A percentile compares a stretch with the other conserved stretches of the same genome.
phyloP scores from a whole-genome alignment of 2,888 invertebrate species.

The Eupeodes luniger region DNA sequence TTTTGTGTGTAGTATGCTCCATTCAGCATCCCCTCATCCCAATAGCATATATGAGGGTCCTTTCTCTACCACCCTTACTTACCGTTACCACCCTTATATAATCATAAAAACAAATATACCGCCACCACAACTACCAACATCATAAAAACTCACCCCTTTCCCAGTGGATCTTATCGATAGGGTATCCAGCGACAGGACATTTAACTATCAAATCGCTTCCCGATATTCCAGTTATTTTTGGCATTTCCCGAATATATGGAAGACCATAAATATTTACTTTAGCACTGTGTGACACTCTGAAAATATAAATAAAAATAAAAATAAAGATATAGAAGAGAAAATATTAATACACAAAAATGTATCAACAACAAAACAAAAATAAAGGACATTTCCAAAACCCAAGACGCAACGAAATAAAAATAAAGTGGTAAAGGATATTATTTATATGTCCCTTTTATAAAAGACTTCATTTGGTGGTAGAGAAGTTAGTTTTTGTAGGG shows the following conservation, averaged over 20 bases:
- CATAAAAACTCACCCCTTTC: constrained; percentile 89
- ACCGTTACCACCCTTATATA: too few relatives aligned
- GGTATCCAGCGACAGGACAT: constrained; percentile 95
- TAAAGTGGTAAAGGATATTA: constrained; percentile 49
- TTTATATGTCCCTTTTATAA: constrained; percentile 20
- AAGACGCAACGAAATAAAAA: constrained; percentile 64
- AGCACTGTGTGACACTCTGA: constrained; percentile 90
- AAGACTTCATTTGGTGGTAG: constrained; percentile 55
- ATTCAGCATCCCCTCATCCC: background rate
- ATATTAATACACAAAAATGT: constrained; percentile 8
- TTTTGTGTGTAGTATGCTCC: constrained; percentile 4
- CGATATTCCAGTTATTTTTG: constrained; percentile 93
- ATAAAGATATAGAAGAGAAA: constrained; percentile 65
- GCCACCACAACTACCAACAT: background rate
- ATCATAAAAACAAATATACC: background rate
- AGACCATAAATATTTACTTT: constrained; percentile 94
- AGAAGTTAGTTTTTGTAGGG: constrained; percentile 67
- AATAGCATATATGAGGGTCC: background rate
- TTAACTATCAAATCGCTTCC: constrained; percentile 93
- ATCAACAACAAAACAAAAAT: background rate
- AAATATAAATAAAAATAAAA: constrained; percentile 35
- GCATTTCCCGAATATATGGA: constrained; percentile 94
- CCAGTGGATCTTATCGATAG: constrained; percentile 94
- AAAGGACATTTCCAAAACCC: constrained; percentile 30
- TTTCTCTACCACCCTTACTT: too few relatives aligned